Percentiles rank a stretch among this genome's conserved stretches.
These are phyloP conservation scores for Motacilla tschutschensis DNA, from an alignment of 2,113 vertebrate species.

Conservation along the genomic window DNA sequence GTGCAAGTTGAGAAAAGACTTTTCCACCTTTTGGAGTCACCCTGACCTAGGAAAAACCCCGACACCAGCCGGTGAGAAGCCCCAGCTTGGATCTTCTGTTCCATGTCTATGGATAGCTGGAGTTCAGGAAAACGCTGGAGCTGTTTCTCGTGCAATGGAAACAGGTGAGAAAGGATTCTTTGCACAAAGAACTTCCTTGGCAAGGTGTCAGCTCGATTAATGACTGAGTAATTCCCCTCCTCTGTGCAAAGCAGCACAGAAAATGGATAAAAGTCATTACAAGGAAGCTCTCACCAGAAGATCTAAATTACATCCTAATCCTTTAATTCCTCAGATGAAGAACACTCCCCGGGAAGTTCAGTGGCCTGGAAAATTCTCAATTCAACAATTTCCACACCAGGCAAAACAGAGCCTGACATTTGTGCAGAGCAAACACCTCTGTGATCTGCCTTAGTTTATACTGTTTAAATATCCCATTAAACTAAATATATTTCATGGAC, in stretches of 20 bases:
- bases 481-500: background rate
- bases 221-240: background rate
- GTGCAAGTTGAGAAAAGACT: too few relatives aligned
- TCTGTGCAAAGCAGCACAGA: background rate
- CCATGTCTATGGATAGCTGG: fast-evolving
- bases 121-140: background rate
- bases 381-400: background rate
- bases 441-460: background rate
- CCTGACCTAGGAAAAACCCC: too few relatives aligned
- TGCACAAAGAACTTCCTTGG: background rate
- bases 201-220: background rate
- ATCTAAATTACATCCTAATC: constrained; percentile 29
- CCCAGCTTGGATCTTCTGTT: background rate
- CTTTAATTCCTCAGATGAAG: constrained; percentile 18
- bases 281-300: background rate
- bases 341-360: background rate
- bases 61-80: background rate
- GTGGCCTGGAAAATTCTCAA: background rate
- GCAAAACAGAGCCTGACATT: background rate
- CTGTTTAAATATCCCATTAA: background rate
- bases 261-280: background rate
- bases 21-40: too few relatives aligned
- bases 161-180: background rate
- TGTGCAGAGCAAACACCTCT: background rate
- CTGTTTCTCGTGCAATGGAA: background rate